Evolutionary conservation across 1,140 invertebrate genomes (phyloP), one percentile per base, ranked within the genome.

Genomic region (Zaprionus kolodkinae): DNA sequence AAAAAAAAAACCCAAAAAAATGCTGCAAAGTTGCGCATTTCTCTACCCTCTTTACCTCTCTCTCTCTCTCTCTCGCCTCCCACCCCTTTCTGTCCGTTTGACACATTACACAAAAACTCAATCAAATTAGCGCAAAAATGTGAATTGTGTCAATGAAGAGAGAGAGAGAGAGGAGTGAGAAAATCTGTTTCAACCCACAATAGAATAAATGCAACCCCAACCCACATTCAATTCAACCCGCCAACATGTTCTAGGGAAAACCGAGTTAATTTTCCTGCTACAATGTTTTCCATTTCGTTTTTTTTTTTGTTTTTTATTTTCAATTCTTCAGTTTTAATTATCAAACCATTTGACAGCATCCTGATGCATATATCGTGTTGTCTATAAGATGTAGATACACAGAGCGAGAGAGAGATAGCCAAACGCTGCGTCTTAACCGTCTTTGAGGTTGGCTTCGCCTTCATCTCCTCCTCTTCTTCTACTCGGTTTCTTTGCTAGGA

Each of bases 281-380:
- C 81, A 79, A 61, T 6, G 12, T 62, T 79, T 73, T 66, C 27
- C 30, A 54, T 66, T 78, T 72, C 17, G 43, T 55, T 75, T 68
- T 30, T 48, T n/a, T 17, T 54, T 43, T 62, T 33, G 2, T 13
- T 65, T 38, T 43, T 2, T 25, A 25, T 55, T 25, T 50, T 57
- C 27, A 2, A 30, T 30, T 66, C 52, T 63, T 77, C 35, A 52
- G 59, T 87, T 89, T 87, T 87, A 87, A 87, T 87, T 87, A 88
- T 80, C 80, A 83, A 88, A 79, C 72, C 15, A 84, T 87, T 87
- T 87, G 83, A 87, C 83, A 87, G 84, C 80, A 88, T 88, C 83
- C 83, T 87, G 80, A 87, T 87, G 79, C 83, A 76, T 78, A 76
- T 86, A 56, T 48, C 81, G 82, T 86, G 69, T 85, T 81, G 65